These are phyloP conservation scores for Drosophila neutralis DNA, from an alignment of 2,888 invertebrate genomes.

Conservation along the genomic window DNA sequence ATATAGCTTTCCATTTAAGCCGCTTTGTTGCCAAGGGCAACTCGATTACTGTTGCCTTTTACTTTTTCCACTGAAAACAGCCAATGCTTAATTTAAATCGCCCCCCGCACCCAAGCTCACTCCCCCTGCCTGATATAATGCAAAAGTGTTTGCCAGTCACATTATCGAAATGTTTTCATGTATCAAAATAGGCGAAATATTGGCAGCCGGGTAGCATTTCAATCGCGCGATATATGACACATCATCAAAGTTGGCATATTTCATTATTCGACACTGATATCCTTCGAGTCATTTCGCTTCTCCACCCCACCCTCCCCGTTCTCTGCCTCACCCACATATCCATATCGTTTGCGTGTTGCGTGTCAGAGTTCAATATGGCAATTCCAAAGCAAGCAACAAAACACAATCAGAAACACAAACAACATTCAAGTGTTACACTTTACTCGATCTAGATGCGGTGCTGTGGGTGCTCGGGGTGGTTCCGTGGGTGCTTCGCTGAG, in stretches of 20 bases:
- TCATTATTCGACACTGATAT: slow-evolving; percentile 73
- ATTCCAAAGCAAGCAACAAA: slow-evolving; percentile 36
- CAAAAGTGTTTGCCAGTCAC: slow-evolving; percentile 36
- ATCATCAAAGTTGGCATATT: slow-evolving; percentile 79
- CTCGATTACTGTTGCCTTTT: slow-evolving; percentile 51
- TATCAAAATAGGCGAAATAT: slow-evolving; percentile 50
- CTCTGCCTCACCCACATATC: background rate
- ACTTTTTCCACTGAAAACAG: slow-evolving; percentile 1
- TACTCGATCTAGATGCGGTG: slow-evolving; percentile 48
- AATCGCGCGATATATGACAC: slow-evolving; percentile 72
- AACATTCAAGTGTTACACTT: slow-evolving; percentile 76
- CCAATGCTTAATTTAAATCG: slow-evolving; percentile 23
- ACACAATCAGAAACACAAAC: slow-evolving; percentile 71
- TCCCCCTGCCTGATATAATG: background rate
- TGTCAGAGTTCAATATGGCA: slow-evolving; percentile 73
- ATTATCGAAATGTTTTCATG: slow-evolving; percentile 71
- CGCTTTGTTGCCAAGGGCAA: slow-evolving; percentile 71
- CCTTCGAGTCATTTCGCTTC: slow-evolving; percentile 12
- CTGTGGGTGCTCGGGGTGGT: background rate
- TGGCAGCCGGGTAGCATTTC: slow-evolving; percentile 61
- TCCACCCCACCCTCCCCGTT: rapidly evolving
- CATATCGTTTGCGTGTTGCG: slow-evolving; percentile 66
- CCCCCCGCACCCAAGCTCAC: background rate
- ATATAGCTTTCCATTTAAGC: slow-evolving; percentile 61
- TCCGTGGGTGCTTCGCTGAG: background rate